phyloP scores from a whole-genome alignment of 2,888 invertebrate species.

The Drosophila falleni region DNA sequence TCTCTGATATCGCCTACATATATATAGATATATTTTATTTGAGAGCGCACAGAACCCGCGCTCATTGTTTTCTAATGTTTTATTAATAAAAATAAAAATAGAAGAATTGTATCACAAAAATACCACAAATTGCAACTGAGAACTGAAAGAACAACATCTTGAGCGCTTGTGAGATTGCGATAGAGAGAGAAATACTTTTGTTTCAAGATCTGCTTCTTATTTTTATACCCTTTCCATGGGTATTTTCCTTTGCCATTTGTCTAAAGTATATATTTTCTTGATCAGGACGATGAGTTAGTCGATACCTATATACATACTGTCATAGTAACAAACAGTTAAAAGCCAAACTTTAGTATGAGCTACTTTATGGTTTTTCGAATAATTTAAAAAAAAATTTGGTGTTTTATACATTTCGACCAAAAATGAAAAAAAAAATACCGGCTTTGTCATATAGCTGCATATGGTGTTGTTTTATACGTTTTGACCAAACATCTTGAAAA shows the following conservation, averaged over 20 bases:
- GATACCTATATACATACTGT: too few species aligned
- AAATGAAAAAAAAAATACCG: too few species aligned
- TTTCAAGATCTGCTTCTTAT: slow-evolving; percentile 14
- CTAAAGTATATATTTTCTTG: too few species aligned
- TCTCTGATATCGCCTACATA: slow-evolving; percentile 53
- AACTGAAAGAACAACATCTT: slow-evolving; percentile 8
- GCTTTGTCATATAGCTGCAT: too few species aligned
- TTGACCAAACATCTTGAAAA: too few species aligned
- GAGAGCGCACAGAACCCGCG: slow-evolving; percentile 29
- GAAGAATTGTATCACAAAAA: neutral
- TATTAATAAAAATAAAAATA: slow-evolving; percentile 41
- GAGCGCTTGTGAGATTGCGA: neutral
- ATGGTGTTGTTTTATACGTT: too few species aligned
- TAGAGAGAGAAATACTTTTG: slow-evolving; percentile 7
- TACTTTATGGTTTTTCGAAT: too few species aligned
- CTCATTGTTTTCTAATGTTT: slow-evolving; percentile 60
- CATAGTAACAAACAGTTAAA: too few species aligned
- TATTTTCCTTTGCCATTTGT: neutral
- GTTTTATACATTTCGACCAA: too few species aligned
- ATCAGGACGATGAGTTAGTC: too few species aligned
- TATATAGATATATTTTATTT: slow-evolving; percentile 10
- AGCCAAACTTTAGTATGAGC: too few species aligned
- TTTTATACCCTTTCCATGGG: neutral
- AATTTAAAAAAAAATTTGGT: too few species aligned
- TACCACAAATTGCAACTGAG: slow-evolving; percentile 19